Percentiles rank a stretch among this genome's conserved stretches.
Conservation (phyloP, 2,113 vertebrate genomes). For the Poicephalus gulielmi region DNA sequence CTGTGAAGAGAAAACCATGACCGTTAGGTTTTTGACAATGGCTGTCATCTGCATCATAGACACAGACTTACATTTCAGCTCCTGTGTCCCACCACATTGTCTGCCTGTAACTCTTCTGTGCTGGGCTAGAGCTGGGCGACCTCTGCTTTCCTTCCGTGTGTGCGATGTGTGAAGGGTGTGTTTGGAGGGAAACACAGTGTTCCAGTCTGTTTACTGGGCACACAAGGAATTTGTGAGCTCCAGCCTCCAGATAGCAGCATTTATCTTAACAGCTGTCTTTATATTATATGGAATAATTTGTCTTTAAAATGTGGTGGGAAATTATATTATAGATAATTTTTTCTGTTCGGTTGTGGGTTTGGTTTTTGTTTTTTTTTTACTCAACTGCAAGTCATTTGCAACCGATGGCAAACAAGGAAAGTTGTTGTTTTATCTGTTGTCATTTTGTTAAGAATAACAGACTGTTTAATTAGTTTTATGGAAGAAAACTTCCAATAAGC, state of each 20-base stretch:
- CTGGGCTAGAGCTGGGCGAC: not conserved
- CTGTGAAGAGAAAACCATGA: not conserved
- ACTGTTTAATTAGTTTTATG: not conserved
- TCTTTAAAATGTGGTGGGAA: not conserved
- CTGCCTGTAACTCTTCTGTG: accelerated
- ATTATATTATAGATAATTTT: not conserved
- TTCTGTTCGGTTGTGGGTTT: not conserved
- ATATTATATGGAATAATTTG: not conserved
- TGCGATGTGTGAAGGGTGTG: not conserved
- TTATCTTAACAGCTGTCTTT: not conserved
- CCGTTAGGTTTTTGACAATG: not conserved
- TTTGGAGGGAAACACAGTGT: not conserved
- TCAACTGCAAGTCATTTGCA: not conserved
- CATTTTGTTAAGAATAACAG: not conserved
- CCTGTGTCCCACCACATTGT: not conserved
- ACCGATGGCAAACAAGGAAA: not conserved
- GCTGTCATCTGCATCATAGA: not conserved
- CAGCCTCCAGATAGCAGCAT: not conserved
- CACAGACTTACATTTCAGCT: not conserved
- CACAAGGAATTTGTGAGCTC: not conserved
- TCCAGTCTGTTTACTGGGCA: not conserved
- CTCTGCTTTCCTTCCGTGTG: not conserved
- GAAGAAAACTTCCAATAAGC: not conserved
- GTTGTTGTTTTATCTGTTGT: not conserved
- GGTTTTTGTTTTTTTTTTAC: not conserved